Evolutionary conservation across 2,888 invertebrate species (phyloP).

Genomic region (Meghimatium bilineatum): DNA sequence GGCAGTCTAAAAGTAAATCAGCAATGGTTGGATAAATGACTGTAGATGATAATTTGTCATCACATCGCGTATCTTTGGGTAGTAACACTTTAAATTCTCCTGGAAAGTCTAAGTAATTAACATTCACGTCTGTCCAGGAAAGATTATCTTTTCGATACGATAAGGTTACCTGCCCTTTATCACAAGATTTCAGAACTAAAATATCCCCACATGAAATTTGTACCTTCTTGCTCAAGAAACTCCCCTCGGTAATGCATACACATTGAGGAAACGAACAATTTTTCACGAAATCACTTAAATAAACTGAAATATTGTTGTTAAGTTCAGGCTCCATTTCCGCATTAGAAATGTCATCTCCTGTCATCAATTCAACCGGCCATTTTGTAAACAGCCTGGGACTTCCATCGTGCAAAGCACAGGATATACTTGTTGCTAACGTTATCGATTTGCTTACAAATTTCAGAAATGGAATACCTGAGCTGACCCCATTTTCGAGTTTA

Average conservation of each 20-base stretch:
- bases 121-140: constrained; percentile 56
- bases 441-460: constrained; percentile 33
- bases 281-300: constrained; percentile 56
- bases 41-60: constrained; percentile 31
- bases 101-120: constrained; percentile 58
- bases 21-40: constrained; percentile 59
- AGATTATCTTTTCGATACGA: constrained; percentile 60
- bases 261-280: constrained; percentile 60
- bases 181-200: constrained; percentile 60
- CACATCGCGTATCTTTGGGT: constrained; percentile 50
- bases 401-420: neutral
- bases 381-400: neutral
- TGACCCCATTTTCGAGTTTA: constrained; percentile 20
- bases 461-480: constrained; percentile 26
- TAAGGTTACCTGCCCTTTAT: constrained; percentile 59
- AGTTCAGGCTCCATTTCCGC: constrained; percentile 10
- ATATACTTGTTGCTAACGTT: neutral
- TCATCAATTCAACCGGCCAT: constrained; percentile 1
- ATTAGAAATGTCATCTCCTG: neutral
- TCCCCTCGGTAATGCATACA: constrained; percentile 61
- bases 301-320: neutral
- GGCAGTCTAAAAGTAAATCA: constrained; percentile 66
- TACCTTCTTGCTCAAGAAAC: constrained; percentile 54
- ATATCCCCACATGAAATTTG: constrained; percentile 60
- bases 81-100: constrained; percentile 62